Conservation (phyloP, 2,797 vertebrate genomes). For the Melanotaenia pygmaea region DNA sequence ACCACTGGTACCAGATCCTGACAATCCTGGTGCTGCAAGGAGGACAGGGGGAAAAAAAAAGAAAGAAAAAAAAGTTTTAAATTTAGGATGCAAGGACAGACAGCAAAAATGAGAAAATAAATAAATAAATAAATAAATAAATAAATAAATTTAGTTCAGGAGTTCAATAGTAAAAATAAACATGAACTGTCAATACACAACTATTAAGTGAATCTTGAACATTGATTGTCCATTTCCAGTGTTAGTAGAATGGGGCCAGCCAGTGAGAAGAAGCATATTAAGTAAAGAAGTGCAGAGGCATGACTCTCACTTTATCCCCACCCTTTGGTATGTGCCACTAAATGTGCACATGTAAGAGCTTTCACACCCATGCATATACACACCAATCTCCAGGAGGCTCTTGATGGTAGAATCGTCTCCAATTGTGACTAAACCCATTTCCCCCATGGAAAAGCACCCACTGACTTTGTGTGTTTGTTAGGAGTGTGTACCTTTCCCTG, state of each 20-base stretch:
- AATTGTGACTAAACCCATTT: slow-evolving; percentile 47
- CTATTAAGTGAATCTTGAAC: slow-evolving; percentile 23
- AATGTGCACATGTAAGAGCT: slow-evolving; percentile 48
- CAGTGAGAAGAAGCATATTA: slow-evolving; percentile 72
- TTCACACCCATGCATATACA: slow-evolving; percentile 67
- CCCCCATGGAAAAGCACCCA: slow-evolving; percentile 20
- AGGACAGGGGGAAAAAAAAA: slow-evolving; percentile 10
- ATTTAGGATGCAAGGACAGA: slow-evolving; percentile 7
- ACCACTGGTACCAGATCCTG: slow-evolving; percentile 82
- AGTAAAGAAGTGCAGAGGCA: slow-evolving; percentile 56
- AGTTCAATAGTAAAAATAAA: slow-evolving; percentile 22
- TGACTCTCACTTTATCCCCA: slow-evolving; percentile 36
- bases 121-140: too few relatives aligned
- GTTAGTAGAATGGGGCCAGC: slow-evolving; percentile 76
- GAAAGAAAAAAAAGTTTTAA: background rate
- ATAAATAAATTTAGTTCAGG: slow-evolving; percentile 15
- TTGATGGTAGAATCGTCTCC: slow-evolving; percentile 58
- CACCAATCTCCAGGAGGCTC: slow-evolving; percentile 55
- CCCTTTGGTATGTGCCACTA: slow-evolving; percentile 38
- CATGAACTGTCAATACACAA: slow-evolving; percentile 31
- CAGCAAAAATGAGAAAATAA: background rate
- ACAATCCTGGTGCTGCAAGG: slow-evolving; percentile 77
- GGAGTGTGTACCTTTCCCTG: slow-evolving; percentile 91
- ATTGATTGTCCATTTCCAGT: slow-evolving; percentile 41
- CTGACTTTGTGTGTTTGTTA: slow-evolving; percentile 41